Base-by-base conservation (phyloP, 92 coral and sea anemone species). In the Epizoanthus rinbou region DNA sequence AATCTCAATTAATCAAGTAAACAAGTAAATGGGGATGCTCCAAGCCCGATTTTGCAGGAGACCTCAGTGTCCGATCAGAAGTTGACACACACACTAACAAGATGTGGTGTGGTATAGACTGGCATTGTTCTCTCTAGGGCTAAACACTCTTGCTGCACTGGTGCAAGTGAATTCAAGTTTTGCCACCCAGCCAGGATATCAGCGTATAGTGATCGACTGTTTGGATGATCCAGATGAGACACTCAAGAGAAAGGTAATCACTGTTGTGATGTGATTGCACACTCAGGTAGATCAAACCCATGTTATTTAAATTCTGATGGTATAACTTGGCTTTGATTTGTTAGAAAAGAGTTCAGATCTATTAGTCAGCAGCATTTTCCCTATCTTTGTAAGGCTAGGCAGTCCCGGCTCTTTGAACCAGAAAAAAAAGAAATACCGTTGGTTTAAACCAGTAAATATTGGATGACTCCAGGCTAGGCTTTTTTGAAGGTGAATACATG, bases 221-320 rank as follows among this genome's bases (percentile, higher is more conserved):
- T 89, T 96, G 15, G 93, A 94, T 67, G 97, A 91, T 57, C 97
- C 97, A 17, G 99, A 96, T 71, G 95, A 87, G 82, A 96, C 97
- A 7, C 92, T 96, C n/a, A 94, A 88, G 70, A 90, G 95, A 67
- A 96, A 96, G 97, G 98, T 95, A 66, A 67, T n/a, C 31, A 28
- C 31, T 28, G 31, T 28, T 28, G 31, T 28, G 31, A 0, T 28
- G 31, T 28, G 31, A 28, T 28, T 28, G 31, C 2, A 24, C 19
- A 60, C 17, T 6, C 22, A 16, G 25, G 33, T 16, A 41, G 5
- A 28, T 16, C 25, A 18, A 28, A 7, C 74, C 5, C 33, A 19
- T 47, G 14, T 68, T 68, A 24, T 28, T n/a, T 17, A 2, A 31
- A 16, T 28, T 72, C 3, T 19, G 8, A 5, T 19, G 22, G 10